Base-by-base conservation (phyloP, 37 sponge, comb jelly and placozoan genomes). In the Halisarca cf. caerulea region DNA sequence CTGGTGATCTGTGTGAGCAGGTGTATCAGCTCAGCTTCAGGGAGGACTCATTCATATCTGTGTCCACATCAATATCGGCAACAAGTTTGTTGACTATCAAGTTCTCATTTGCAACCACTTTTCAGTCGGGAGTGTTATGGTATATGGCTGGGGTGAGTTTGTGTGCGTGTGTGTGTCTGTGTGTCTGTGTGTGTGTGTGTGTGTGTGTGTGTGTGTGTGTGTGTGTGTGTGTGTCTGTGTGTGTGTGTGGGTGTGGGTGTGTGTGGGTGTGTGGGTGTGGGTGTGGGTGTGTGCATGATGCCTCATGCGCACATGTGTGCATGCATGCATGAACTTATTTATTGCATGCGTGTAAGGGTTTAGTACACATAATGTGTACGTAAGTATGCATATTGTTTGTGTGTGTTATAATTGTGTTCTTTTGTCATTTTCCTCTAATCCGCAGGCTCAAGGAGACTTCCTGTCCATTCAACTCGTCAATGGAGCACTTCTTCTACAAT, bases 1-100 rank as follows among this genome's bases (percentile, higher is more conserved):
- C 87, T 62, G 91, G 91, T 2, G 25, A 42, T n/a, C 2, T 60
- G 5, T 91, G 91, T 68, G 84, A 66, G 28, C 43, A 35, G 59
- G 81, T 57, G 3, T 18, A 39, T 41, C 77, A 42, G 45, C 77
- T 74, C 47, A 74, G 45, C 21, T 74, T 74, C 77, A 38, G 39
- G 77, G 44, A 41, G 24, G 44, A 74, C 45, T 74, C 77, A 15
- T 74, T 44, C 77, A 74, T 74, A 8, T 28, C 69, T 5, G 42
- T 74, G 2, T 37, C 45, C 43, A 40, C 77, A 41, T 15, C 45
- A 18, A 24, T 40, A 17, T 20, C 24, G 17, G 77, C 77, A 17
- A 74, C 42, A 9, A 20, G 9, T 3, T n/a, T 21, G 23, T 1
- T 74, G 14, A 74, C 32, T 37, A 7, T 74, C 3, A 74, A 37